These are phyloP conservation scores for Alexandromys oeconomus DNA, from an alignment of 2,797 vertebrate genomes.

Conservation along the genomic window DNA sequence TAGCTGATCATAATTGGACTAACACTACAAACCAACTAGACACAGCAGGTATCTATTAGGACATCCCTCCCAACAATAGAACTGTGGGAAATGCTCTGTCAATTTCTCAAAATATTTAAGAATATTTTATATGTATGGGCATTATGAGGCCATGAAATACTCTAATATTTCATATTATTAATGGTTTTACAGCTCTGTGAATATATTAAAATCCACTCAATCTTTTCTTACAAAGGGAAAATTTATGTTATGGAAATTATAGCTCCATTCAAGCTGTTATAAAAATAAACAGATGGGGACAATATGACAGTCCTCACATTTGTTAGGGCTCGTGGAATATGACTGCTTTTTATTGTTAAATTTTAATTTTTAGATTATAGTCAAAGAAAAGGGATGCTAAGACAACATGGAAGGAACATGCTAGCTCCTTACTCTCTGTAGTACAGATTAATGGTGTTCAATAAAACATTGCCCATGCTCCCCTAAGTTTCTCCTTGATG, in stretches of 20 bases:
- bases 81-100: not conserved
- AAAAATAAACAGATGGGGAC: not conserved
- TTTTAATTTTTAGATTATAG: not conserved
- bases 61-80: not conserved
- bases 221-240: not conserved
- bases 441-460: not conserved
- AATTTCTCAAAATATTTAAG: not conserved
- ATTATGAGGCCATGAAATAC: not conserved
- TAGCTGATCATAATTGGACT: no score
- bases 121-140: not conserved
- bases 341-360: not conserved
- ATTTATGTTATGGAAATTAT: not conserved
- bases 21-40: not conserved
- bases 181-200: not conserved
- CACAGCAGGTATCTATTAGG: no score
- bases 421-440: not conserved
- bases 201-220: not conserved
- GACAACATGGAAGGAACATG: not conserved
- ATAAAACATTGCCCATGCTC: not conserved
- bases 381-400: not conserved
- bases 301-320: not conserved
- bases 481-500: not conserved
- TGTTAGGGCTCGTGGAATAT: not conserved
- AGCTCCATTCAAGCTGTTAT: not conserved
- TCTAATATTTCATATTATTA: not conserved